Percentiles rank a stretch among this genome's conserved stretches.
phyloP scores from a whole-genome alignment of 2,797 vertebrate species.

The Gallirallus australis region DNA sequence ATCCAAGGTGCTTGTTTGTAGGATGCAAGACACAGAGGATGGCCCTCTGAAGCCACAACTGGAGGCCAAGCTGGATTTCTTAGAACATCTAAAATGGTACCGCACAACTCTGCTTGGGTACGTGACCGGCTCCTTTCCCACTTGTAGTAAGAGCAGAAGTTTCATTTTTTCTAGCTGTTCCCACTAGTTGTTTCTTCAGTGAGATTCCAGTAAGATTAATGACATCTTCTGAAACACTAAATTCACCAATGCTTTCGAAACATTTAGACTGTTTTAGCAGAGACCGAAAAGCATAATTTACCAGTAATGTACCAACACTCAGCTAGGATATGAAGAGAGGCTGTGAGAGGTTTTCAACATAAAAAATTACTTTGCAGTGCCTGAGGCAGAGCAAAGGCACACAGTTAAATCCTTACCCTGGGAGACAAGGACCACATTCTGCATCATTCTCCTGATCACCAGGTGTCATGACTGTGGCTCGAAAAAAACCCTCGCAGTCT shows the following conservation, averaged over 20 bases:
- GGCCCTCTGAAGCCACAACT: background rate
- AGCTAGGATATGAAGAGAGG: background rate
- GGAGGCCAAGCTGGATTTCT: background rate
- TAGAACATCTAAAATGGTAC: background rate
- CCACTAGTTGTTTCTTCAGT: background rate
- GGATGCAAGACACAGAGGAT: background rate
- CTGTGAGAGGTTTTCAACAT: background rate
- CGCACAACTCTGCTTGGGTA: background rate
- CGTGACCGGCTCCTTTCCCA: background rate
- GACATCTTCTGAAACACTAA: background rate
- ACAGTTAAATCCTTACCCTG: slow-evolving; percentile 81
- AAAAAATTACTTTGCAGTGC: background rate
- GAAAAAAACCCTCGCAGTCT: slow-evolving; percentile 93
- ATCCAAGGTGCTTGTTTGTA: background rate
- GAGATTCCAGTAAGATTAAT: background rate
- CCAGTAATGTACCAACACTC: background rate
- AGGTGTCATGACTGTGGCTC: slow-evolving; percentile 87
- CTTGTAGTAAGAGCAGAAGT: background rate
- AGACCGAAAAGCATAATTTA: background rate
- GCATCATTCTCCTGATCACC: slow-evolving; percentile 93
- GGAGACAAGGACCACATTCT: slow-evolving; percentile 95
- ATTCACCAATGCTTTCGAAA: background rate
- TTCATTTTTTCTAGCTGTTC: background rate
- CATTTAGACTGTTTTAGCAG: background rate
- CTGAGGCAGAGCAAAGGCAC: background rate